Conservation (phyloP, 2,797 vertebrate genomes). For the Psittacula derbiana region DNA sequence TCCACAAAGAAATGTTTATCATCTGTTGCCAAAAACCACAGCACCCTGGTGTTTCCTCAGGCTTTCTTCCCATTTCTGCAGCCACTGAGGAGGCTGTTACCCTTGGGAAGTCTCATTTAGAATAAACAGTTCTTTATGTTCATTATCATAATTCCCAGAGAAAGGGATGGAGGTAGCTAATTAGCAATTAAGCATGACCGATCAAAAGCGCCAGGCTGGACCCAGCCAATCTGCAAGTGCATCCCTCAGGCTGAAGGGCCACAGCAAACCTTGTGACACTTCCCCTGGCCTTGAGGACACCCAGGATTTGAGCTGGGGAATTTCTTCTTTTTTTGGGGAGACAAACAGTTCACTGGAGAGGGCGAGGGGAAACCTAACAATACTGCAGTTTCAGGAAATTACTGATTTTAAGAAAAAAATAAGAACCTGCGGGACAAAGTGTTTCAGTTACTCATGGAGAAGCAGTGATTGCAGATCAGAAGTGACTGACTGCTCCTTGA, state of each 20-base stretch:
- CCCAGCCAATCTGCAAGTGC: background rate
- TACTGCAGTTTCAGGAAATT: background rate
- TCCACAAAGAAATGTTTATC: constrained; percentile 65
- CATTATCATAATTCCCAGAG: constrained; percentile 20
- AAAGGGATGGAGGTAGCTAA: constrained; percentile 21
- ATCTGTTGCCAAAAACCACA: constrained; percentile 72
- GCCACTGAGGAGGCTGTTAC: constrained; percentile 52
- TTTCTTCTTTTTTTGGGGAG: background rate
- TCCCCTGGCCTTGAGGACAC: background rate
- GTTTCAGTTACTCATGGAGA: background rate
- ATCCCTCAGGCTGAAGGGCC: background rate
- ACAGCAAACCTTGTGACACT: background rate
- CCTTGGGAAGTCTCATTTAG: constrained; percentile 46
- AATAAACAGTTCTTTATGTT: constrained; percentile 60
- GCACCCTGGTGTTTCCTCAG: constrained; percentile 44
- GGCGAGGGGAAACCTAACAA: background rate
- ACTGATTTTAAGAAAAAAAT: background rate
- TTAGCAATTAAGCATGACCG: constrained; percentile 23
- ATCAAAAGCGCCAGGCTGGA: background rate
- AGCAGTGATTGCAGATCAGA: background rate
- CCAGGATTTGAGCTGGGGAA: background rate
- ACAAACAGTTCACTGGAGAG: background rate
- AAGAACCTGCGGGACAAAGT: background rate
- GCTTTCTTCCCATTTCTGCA: constrained; percentile 61
- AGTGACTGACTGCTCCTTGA: fast-evolving